A percentile compares a stretch with the other conserved stretches of the same genome.
phyloP scores from a whole-genome alignment of 2,113 vertebrate genomes.

The Sisor rabdophorus region DNA sequence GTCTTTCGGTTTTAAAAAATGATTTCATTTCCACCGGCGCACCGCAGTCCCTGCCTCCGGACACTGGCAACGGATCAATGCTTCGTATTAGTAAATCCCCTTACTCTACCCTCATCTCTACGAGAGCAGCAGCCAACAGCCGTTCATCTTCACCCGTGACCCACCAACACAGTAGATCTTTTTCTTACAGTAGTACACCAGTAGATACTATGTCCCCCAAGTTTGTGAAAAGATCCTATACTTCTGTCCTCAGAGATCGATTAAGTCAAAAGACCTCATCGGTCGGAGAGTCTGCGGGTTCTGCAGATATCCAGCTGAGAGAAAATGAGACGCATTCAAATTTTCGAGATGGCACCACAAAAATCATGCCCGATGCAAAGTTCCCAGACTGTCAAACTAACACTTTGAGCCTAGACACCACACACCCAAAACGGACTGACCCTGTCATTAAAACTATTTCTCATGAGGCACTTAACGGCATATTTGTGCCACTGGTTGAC shows the following conservation, averaged over 20 bases:
- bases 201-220: not conserved
- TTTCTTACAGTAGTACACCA: conserved; percentile 19
- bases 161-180: conserved; percentile 2
- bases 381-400: conserved; percentile 20
- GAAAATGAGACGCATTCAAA: not conserved
- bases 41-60: conserved; percentile 56
- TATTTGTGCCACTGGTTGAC: conserved; percentile 11
- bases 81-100: conserved; percentile 63
- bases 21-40: conserved; percentile 27
- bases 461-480: conserved; percentile 12
- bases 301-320: conserved; percentile 1
- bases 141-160: conserved; percentile 38
- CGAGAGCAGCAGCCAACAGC: conserved; percentile 49
- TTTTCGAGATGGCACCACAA: conserved; percentile 13
- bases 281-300: not conserved
- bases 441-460: conserved; percentile 12
- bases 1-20: conserved; percentile 39
- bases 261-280: not conserved
- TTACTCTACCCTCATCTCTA: conserved; percentile 64
- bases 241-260: conserved; percentile 9
- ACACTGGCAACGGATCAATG: conserved; percentile 57
- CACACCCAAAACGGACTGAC: conserved; percentile 23
- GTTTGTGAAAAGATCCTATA: conserved; percentile 13
- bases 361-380: conserved; percentile 15
- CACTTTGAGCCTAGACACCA: not conserved